Conservation (phyloP, 2,113 vertebrate species). For the Anolis sagrei region DNA sequence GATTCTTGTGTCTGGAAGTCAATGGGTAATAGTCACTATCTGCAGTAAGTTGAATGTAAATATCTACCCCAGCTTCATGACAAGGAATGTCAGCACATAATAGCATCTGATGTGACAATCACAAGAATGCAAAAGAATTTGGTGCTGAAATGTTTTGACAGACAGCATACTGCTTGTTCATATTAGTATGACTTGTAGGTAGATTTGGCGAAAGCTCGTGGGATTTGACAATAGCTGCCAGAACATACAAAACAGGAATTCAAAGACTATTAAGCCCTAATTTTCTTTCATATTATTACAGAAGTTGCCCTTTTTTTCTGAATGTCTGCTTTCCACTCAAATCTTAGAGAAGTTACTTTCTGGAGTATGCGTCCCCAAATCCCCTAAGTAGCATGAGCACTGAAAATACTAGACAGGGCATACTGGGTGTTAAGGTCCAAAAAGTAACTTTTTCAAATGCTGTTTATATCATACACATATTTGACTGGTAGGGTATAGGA, state of each 20-base stretch:
- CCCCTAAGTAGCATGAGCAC: neutral
- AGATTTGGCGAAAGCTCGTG: neutral
- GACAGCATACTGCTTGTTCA: neutral
- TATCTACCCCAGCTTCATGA: neutral
- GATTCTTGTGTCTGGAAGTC: neutral
- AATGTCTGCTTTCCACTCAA: slow-evolving; percentile 4
- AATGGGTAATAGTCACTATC: neutral
- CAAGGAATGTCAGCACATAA: neutral
- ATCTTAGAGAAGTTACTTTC: neutral
- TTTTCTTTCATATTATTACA: neutral
- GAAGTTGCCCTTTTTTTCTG: neutral
- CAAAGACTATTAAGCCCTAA: neutral
- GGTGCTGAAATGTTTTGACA: neutral
- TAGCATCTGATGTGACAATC: neutral
- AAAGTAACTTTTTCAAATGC: neutral
- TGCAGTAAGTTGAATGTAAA: neutral
- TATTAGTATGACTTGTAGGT: neutral
- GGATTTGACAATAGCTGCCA: neutral
- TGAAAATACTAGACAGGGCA: too few species aligned
- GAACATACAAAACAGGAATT: neutral
- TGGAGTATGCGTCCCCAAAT: neutral
- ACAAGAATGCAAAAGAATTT: neutral
- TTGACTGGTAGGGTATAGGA: slow-evolving; percentile 10
- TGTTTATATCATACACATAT: neutral
- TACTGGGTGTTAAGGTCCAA: too few species aligned